These are phyloP conservation scores for Belonocnema kinseyi DNA, from an alignment of 1,140 invertebrate genomes.

Conservation along the genomic window DNA sequence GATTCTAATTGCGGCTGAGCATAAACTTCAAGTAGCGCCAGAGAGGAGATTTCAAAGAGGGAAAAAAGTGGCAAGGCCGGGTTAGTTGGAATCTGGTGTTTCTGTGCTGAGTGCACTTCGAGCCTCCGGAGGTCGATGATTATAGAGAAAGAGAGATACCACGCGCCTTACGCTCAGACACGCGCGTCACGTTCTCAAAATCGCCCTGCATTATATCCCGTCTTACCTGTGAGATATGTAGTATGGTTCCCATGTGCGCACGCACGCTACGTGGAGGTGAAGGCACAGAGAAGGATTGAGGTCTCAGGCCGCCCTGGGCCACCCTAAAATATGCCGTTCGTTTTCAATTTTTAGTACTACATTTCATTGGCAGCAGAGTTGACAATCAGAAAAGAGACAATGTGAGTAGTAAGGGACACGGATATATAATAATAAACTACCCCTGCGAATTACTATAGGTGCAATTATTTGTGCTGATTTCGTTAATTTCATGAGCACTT, in stretches of 20 bases:
- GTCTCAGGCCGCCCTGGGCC: no score
- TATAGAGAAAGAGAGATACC: conserved; percentile 45
- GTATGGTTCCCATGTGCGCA: conserved; percentile 34
- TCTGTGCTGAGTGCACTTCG: background rate
- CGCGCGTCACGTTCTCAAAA: conserved; percentile 54
- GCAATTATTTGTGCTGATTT: no score
- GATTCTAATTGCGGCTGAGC: conserved; percentile 16
- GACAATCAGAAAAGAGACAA: no score
- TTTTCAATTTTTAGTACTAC: no score
- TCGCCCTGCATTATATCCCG: conserved; percentile 39
- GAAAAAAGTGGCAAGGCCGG: background rate
- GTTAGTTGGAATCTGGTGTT: conserved; percentile 12
- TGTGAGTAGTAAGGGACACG: no score
- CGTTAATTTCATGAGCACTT: no score
- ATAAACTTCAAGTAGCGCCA: conserved; percentile 7
- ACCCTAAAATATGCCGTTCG: no score
- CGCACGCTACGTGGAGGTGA: conserved; percentile 32
- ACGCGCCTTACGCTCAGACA: conserved; percentile 51
- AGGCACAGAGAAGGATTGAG: no score
- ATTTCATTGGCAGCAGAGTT: no score
- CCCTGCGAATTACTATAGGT: no score
- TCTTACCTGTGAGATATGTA: conserved; percentile 8
- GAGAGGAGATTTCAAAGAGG: background rate
- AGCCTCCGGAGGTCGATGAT: conserved; percentile 38
- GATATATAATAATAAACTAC: no score